A percentile compares a stretch with the other conserved stretches of the same genome.
phyloP scores from a whole-genome alignment of 2,888 invertebrate genomes.

The Ophion costatus region DNA sequence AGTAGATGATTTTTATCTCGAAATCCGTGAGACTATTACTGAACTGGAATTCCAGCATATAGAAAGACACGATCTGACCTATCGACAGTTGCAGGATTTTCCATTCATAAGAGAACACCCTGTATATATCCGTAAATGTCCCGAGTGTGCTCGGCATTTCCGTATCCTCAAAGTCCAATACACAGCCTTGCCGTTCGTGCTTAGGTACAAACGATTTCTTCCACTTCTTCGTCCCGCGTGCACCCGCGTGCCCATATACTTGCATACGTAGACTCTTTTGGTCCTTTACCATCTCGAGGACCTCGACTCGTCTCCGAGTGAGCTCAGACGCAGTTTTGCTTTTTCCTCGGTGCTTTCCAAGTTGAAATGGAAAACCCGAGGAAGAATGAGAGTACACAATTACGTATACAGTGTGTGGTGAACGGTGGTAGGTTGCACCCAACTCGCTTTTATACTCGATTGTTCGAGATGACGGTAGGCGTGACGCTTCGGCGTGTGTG shows the following conservation, averaged over 20 bases:
- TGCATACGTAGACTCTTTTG: neutral
- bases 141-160: constrained; percentile 38
- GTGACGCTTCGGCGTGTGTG: constrained; percentile 21
- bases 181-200: constrained; percentile 32
- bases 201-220: constrained; percentile 55
- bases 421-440: constrained; percentile 23
- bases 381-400: constrained; percentile 50
- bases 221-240: constrained; percentile 8
- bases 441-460: constrained; percentile 49
- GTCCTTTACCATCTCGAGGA: constrained; percentile 26
- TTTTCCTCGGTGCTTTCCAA: constrained; percentile 19
- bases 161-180: constrained; percentile 56
- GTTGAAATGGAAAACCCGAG: constrained; percentile 56
- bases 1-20: too few species aligned
- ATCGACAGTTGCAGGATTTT: too few species aligned
- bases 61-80: too few species aligned
- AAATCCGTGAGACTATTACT: too few species aligned
- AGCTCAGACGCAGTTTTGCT: constrained; percentile 28
- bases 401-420: constrained; percentile 36
- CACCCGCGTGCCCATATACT: neutral
- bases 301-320: constrained; percentile 40
- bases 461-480: constrained; percentile 60
- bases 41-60: too few species aligned
- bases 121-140: constrained; percentile 4
- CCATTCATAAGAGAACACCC: too few species aligned